Evolutionary conservation across 2,888 invertebrate genomes (phyloP), one percentile per base, ranked within the genome.

Genomic region (Ichneumon xanthorius): DNA sequence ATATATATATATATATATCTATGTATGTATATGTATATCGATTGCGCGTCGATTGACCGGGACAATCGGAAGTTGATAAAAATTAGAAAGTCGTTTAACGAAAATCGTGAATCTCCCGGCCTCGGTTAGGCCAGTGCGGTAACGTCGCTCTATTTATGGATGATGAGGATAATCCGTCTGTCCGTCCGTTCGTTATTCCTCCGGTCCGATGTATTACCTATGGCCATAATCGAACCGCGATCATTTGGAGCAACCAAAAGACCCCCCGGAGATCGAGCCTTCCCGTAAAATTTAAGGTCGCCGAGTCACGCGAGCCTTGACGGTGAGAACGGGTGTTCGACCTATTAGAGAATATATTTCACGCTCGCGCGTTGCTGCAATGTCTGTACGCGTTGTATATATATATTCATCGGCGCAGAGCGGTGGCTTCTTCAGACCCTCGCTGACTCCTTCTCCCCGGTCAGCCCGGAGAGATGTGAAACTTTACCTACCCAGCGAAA

Each of bases 191-290:
- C 61, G 55, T 65, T 40, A 72, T 65, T 65, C 61, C 58, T 58
- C 71, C 40, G 53, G 50, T 50, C 75, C 82, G 63, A 71, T 80
- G 82, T 68, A 85, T 82, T 63, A 80, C 65, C 82, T 53, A 71
- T 85, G 80, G 82, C 80, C 53, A 82, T 85, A 82, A 85, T 85
- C 76, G 85, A 85, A 82, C 82, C 80, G 68, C 71, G 82, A 85
- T 85, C 82, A 73, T 80, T 85, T 77, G 71, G 80, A 67, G 73
- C 68, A 68, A 61, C 45, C 45, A 14, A 45, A 45, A 45, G 45
- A 79, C 58, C 70, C 53, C 73, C 68, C 80, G 82, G 71, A 82
- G 80, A 85, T 80, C 80, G 81, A 77, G 72, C 67, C 77, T 67
- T 82, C 80, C 79, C 71, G 45, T 45, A 80, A 85, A 71, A 85